Evolutionary conservation across 2,888 invertebrate species (phyloP), one percentile per base, ranked within the genome.

Genomic region (Atherix ibis): DNA sequence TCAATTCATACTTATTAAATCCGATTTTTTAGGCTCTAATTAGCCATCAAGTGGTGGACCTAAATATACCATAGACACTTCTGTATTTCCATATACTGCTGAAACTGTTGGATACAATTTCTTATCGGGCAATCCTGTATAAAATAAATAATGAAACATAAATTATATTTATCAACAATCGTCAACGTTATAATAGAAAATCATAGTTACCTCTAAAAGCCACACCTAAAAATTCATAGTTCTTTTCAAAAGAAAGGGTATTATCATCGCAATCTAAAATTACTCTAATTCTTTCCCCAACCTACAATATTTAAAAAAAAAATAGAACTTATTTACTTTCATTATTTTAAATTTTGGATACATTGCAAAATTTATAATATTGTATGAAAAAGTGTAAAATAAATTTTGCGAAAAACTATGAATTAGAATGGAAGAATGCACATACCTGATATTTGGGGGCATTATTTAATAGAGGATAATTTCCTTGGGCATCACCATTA

Each of bases 41-140:
- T 76, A 91, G 65, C 94, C 94, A 72, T 94, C 92, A 52, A 91
- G 62, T n/a, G 97, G 95, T 43, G 83, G 79, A 43, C 97, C 97
- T 49, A 94, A 67, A 62, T 98, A 98, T 27, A 95, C 89, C 94
- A 98, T 95, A 24, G 95, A 92, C 26, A 98, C 92, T 71, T 98
- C 95, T 31, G 95, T 97, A 58, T 98, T 97, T 40, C 97, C 97
- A 66, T 97, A 98, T 9, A 98, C 97, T 39, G 95, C 95, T 31
- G 95, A 94, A 34, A 95, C 87, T 40, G 95, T 85, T 40, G 97
- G 95, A 62, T 81, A 98, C 34, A 97, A 68, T 59, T 78, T 81
- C 56, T 87, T 89, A 54, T 84, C 83, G 36, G 95, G 94, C 58
- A 95, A 71, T 48, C 88, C 85, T 85, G 58, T 10, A 18, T 29